Evolutionary conservation across 2,113 vertebrate genomes (phyloP).

Genomic region (Tretioscincus oriximinensis): DNA sequence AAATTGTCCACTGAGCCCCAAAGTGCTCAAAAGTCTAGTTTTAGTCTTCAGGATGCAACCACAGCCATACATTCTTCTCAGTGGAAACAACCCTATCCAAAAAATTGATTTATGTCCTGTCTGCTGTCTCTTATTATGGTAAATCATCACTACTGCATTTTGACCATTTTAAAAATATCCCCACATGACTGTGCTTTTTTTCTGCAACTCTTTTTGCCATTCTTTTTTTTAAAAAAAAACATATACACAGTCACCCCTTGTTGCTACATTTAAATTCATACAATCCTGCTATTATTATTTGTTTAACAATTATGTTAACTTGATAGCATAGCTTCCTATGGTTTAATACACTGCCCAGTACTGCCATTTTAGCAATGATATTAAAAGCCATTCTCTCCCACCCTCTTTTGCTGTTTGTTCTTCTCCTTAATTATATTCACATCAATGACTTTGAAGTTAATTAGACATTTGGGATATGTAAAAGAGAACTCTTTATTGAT

Average conservation of each 20-base stretch:
- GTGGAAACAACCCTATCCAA: not conserved
- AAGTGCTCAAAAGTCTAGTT: no score
- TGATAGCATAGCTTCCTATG: constrained; percentile 48
- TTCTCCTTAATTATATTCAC: constrained; percentile 78
- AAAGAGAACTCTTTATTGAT: constrained; percentile 75
- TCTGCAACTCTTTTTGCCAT: not conserved
- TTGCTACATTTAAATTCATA: constrained; percentile 49
- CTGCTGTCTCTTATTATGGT: not conserved
- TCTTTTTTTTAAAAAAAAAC: constrained; percentile 48
- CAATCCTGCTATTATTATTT: constrained; percentile 42
- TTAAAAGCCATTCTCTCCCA: constrained; percentile 51
- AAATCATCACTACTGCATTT: not conserved
- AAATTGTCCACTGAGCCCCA: no score
- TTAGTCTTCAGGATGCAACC: no score
- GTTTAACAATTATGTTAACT: constrained; percentile 49
- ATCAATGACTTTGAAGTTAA: constrained; percentile 79
- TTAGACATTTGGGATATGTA: constrained; percentile 75
- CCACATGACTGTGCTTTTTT: not conserved
- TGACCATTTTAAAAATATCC: constrained; percentile 42
- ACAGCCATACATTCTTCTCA: no score
- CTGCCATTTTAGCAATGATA: constrained; percentile 49
- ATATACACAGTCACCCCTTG: not conserved
- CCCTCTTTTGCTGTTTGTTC: constrained; percentile 68
- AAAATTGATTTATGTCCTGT: not conserved
- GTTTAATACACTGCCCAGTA: constrained; percentile 44